Percentiles rank a stretch among this genome's conserved stretches.
Evolutionary conservation across 2,797 vertebrate genomes (phyloP).

Genomic region (Myiotriccus ornatus): DNA sequence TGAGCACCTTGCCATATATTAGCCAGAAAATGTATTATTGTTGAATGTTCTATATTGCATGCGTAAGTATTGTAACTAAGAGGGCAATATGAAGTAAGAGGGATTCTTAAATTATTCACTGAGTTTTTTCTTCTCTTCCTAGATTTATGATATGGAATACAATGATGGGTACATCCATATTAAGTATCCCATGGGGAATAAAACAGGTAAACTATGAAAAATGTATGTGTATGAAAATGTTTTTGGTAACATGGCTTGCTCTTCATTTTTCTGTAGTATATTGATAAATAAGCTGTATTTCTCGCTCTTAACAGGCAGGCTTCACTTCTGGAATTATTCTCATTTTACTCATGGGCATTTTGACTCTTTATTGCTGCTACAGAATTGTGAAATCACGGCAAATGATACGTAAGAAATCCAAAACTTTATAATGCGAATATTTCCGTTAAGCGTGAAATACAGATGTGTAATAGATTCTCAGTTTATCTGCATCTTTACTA

Average conservation of each 20-base stretch:
- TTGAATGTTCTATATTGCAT: not conserved
- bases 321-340: slow-evolving; percentile 90
- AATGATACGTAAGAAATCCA: slow-evolving; percentile 85
- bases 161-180: slow-evolving; percentile 98
- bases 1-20: slow-evolving; percentile 3
- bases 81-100: not conserved
- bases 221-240: not conserved
- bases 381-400: slow-evolving; percentile 89
- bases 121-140: slow-evolving; percentile 31
- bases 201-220: slow-evolving; percentile 84
- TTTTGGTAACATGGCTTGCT: not conserved
- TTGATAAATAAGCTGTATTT: not conserved
- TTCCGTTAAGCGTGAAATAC: not conserved
- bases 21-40: not conserved
- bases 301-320: slow-evolving; percentile 82
- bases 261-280: not conserved
- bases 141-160: slow-evolving; percentile 99
- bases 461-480: not conserved
- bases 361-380: slow-evolving; percentile 95
- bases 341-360: slow-evolving; percentile 85
- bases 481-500: not conserved
- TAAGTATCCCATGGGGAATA: slow-evolving; percentile 97
- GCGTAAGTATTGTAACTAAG: not conserved
- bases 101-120: not conserved
- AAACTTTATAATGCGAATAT: not conserved